A percentile compares a stretch with the other conserved stretches of the same genome.
Conservation (phyloP, 2,113 vertebrate species). For the Pangasianodon hypophthalmus region DNA sequence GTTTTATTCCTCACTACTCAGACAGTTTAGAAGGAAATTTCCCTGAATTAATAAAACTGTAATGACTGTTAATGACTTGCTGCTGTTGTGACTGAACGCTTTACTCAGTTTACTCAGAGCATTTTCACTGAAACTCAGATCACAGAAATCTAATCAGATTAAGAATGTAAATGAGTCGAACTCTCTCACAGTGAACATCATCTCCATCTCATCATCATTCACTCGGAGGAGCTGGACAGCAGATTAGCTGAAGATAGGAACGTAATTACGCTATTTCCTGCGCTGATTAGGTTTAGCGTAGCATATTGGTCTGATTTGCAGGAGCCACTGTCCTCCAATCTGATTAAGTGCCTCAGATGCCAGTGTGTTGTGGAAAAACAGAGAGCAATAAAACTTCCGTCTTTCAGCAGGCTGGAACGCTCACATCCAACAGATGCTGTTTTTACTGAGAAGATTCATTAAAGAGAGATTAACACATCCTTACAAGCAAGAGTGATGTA, state of each 20-base stretch:
- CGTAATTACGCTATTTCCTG: background rate
- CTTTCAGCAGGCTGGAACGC: constrained; percentile 57
- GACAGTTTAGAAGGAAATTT: background rate
- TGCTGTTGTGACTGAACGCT: constrained; percentile 36
- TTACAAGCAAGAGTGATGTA: background rate
- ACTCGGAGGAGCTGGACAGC: background rate
- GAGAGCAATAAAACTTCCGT: constrained; percentile 36
- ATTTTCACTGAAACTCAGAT: background rate
- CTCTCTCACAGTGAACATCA: background rate
- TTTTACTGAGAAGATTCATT: background rate
- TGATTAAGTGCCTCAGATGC: background rate
- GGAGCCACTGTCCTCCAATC: background rate
- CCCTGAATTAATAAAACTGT: background rate
- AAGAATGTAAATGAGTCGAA: background rate
- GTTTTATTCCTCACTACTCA: background rate
- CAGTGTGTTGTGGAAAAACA: background rate
- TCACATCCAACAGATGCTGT: constrained; percentile 23
- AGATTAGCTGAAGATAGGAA: background rate
- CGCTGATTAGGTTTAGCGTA: background rate
- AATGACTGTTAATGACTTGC: background rate
- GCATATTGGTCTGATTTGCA: constrained; percentile 6
- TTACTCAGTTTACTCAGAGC: constrained; percentile 56
- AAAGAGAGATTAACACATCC: background rate
- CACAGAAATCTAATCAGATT: constrained; percentile 1
- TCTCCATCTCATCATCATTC: background rate